These are phyloP conservation scores for Coluber constrictor DNA, from an alignment of 2,797 vertebrate species.

Conservation along the genomic window DNA sequence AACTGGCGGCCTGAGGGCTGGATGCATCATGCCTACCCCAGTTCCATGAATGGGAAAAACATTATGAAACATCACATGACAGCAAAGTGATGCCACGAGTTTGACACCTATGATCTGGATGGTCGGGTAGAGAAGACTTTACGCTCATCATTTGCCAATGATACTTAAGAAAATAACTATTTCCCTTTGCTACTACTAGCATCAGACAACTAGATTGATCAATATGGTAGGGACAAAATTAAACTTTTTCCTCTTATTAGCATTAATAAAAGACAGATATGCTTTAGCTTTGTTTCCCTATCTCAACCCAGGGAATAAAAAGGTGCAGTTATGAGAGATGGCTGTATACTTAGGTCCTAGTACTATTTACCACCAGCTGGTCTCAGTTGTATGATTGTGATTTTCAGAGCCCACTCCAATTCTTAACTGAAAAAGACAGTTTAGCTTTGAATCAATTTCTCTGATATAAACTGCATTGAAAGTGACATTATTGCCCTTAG, in stretches of 20 bases:
- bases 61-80: too few relatives aligned
- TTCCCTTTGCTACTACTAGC: not conserved
- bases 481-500: not conserved
- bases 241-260: not conserved
- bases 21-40: too few relatives aligned
- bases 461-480: not conserved
- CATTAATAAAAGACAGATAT: not conserved
- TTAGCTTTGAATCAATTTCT: not conserved
- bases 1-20: too few relatives aligned
- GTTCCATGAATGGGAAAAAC: too few relatives aligned
- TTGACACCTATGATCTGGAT: not conserved
- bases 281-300: not conserved
- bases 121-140: not conserved
- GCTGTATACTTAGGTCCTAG: not conserved
- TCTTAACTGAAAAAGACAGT: not conserved
- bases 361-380: not conserved
- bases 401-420: not conserved
- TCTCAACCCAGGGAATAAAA: not conserved
- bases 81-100: too few relatives aligned
- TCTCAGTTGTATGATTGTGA: not conserved
- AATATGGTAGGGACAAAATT: not conserved
- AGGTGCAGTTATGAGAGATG: not conserved
- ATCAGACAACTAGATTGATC: not conserved
- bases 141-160: not conserved
- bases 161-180: not conserved